Conservation (phyloP, 2,888 invertebrate species). For the Alentia gelatinosa region DNA sequence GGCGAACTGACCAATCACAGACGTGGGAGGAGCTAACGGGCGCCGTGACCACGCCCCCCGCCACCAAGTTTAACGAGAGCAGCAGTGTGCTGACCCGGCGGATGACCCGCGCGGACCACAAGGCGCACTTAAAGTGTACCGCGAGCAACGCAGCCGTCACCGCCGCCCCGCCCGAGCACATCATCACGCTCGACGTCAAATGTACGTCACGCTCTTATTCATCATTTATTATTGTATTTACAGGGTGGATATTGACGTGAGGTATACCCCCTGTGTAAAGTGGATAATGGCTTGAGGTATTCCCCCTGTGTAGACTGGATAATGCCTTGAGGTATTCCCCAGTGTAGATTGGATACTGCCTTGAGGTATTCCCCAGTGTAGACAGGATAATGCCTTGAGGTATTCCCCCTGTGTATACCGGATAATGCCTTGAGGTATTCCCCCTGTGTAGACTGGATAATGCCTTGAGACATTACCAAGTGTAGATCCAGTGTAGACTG, state of each 20-base stretch:
- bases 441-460: no score
- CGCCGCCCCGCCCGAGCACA: neutral
- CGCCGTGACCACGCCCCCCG: neutral
- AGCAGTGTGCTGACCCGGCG: neutral
- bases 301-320: no score
- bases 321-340: no score
- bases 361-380: no score
- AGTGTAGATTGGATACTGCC: no score
- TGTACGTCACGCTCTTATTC: neutral
- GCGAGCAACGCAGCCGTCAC: neutral
- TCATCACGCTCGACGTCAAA: neutral
- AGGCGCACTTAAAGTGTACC: neutral
- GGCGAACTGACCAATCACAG: neutral
- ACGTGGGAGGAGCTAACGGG: constrained; percentile 28
- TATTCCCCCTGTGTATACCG: no score
- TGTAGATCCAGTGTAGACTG: no score
- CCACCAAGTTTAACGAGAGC: neutral
- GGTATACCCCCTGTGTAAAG: no score
- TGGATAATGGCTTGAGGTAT: no score
- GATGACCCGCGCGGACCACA: neutral
- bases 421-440: no score
- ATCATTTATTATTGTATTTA: neutral
- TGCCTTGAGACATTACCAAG: no score
- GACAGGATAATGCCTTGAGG: no score
- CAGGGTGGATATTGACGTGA: neutral